Evolutionary conservation across 2,113 vertebrate genomes (phyloP).

Genomic region (Myiozetetes cayanensis): DNA sequence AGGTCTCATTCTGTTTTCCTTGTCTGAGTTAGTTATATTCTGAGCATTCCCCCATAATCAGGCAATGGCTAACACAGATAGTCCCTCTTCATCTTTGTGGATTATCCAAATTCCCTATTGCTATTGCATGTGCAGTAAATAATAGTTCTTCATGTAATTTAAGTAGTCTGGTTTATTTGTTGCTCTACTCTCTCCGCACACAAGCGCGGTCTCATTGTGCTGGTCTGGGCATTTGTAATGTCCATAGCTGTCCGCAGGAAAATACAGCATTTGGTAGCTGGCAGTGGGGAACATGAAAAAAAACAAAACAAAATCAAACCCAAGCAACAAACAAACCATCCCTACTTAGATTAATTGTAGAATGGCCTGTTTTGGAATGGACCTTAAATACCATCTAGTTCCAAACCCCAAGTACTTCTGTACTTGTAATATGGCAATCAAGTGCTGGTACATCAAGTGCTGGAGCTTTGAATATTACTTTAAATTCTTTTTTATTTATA

Average conservation of each 20-base stretch:
- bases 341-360: not conserved
- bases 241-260: not conserved
- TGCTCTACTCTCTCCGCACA: not conserved
- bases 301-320: not conserved
- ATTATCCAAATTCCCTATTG: not conserved
- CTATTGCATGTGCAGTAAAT: not conserved
- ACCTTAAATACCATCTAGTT: not conserved
- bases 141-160: not conserved
- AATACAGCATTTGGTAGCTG: rapidly evolving
- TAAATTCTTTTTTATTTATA: not conserved
- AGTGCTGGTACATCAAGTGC: not conserved
- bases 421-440: not conserved
- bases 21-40: not conserved
- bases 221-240: not conserved
- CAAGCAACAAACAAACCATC: not conserved
- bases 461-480: not conserved
- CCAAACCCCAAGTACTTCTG: not conserved
- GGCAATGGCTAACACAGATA: not conserved
- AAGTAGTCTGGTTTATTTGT: not conserved
- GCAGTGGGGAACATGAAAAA: not conserved
- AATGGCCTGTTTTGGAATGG: not conserved
- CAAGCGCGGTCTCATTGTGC: not conserved
- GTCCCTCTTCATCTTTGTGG: not conserved
- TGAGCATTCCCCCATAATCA: not conserved
- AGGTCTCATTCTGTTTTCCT: not conserved